Conservation (phyloP, 2,888 invertebrate genomes). For the Drosophila testacea region DNA sequence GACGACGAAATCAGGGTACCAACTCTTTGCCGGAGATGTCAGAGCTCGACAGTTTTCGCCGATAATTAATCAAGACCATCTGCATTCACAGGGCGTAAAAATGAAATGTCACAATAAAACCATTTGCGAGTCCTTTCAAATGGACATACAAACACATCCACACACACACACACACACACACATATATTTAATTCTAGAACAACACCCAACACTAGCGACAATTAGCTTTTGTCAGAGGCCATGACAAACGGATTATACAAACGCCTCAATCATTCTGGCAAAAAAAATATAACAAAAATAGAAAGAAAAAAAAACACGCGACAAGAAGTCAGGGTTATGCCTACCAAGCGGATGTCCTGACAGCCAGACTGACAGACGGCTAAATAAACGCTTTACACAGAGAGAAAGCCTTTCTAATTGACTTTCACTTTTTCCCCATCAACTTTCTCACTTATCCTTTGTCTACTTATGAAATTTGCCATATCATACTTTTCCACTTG, state of each 20-base stretch:
- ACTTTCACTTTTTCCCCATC: constrained; percentile 2
- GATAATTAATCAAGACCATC: constrained; percentile 74
- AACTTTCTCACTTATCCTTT: neutral
- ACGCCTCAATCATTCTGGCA: constrained; percentile 70
- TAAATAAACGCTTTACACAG: constrained; percentile 47
- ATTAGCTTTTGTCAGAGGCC: constrained; percentile 73
- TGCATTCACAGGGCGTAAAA: constrained; percentile 71
- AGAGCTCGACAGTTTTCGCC: constrained; percentile 55
- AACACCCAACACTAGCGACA: constrained; percentile 52
- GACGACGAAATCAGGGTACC: constrained; percentile 50
- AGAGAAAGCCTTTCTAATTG: constrained; percentile 37
- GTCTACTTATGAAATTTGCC: neutral
- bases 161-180: constrained; percentile 29
- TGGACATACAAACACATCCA: constrained; percentile 28
- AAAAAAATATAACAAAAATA: constrained; percentile 13
- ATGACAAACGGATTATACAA: constrained; percentile 75
- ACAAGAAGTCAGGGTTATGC: constrained; percentile 55
- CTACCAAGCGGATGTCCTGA: constrained; percentile 11
- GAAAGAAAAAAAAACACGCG: constrained; percentile 34
- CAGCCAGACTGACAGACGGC: constrained; percentile 30
- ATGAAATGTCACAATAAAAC: constrained; percentile 72
- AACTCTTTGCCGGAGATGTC: constrained; percentile 58
- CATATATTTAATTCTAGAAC: neutral
- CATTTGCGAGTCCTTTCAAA: constrained; percentile 63
- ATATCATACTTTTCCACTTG: constrained; percentile 10